Evolutionary conservation across 2,888 invertebrate genomes (phyloP), one percentile per base, ranked within the genome.

Genomic region (Muscina levida): DNA sequence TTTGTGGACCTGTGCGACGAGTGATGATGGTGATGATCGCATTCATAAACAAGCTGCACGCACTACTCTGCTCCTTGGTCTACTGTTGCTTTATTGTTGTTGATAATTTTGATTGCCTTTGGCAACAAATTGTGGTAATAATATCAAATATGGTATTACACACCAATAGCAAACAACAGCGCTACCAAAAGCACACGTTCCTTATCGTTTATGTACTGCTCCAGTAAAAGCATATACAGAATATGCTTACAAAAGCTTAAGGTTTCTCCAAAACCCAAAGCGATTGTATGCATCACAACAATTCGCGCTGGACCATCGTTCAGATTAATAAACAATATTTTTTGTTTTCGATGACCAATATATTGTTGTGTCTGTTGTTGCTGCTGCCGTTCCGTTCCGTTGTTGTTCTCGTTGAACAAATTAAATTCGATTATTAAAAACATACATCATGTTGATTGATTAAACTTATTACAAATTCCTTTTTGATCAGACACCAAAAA

Each of bases 31-130:
- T 39, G 37, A 72, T 59, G 57, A 57, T 59, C 65, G 73, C 71
- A 75, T 84, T 86, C 87, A 73, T 77, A 80, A 87, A 86, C 85
- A 85, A 88, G 86, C 84, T 88, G 85, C 88, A 87, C 87, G 88
- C 87, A 88, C 84, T 82, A 83, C 8, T 31, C 8, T 31, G 8
- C 31, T 31, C 31, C 31, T n/a, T n/a, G n/a, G n/a, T n/a, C n/a
- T n/a, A n/a, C n/a, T n/a, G 8, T 31, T 31, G 31, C n/a, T n/a
- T n/a, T 51, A 73, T 37, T 83, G 70, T 82, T 83, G 75, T 82
- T 77, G 80, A 80, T 82, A 82, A 82, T 78, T 76, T 79, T 79
- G 66, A 77, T 75, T 62, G 76, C 76, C 77, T 80, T 51, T 51
- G 59, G 77, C 59, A 66, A 66, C 59, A 74, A 77, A 66, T 73